Evolutionary conservation across 2,113 vertebrate species (phyloP).

Genomic region (Aplodontia rufa): DNA sequence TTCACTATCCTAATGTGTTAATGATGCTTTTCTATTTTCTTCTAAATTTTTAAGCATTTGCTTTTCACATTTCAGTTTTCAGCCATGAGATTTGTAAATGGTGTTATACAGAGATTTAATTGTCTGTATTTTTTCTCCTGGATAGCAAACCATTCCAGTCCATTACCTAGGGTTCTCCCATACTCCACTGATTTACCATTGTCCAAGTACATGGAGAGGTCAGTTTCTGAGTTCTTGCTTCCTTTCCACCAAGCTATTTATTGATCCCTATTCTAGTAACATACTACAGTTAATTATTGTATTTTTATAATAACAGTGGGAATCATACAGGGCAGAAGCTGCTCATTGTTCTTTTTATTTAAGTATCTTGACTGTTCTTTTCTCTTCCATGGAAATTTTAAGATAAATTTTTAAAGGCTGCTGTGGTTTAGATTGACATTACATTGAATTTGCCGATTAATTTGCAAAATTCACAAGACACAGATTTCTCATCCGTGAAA

Average conservation of each 20-base stretch:
- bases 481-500: neutral
- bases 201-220: neutral
- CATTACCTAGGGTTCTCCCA: neutral
- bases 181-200: neutral
- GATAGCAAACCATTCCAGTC: neutral
- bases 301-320: neutral
- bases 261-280: neutral
- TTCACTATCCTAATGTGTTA: neutral
- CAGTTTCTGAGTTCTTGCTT: neutral
- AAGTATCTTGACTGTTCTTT: neutral
- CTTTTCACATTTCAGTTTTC: neutral
- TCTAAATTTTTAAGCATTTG: neutral
- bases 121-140: neutral
- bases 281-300: neutral
- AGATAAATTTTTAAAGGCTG: neutral
- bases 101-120: neutral
- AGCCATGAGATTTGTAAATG: neutral
- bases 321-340: neutral
- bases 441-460: neutral
- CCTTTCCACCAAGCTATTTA: neutral
- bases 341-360: neutral
- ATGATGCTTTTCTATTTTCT: neutral
- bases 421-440: neutral
- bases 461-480: constrained; percentile 16
- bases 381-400: neutral